These are phyloP conservation scores for Maccullochella peelii DNA, from an alignment of 2,113 vertebrate genomes.

Conservation along the genomic window DNA sequence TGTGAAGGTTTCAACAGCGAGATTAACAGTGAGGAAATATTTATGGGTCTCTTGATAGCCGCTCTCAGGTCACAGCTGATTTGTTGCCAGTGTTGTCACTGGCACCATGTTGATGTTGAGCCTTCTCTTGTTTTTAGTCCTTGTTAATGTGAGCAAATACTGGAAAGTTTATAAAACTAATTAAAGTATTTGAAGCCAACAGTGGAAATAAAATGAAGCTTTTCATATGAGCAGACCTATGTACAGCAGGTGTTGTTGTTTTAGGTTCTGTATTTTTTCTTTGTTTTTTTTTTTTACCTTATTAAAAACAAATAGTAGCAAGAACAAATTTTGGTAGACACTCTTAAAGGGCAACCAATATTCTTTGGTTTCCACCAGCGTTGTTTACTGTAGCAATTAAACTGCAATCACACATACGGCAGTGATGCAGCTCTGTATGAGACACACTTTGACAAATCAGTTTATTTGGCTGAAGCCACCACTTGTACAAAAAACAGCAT, in stretches of 20 bases:
- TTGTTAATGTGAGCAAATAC: slow-evolving; percentile 28
- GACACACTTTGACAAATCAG: not conserved
- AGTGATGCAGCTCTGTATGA: slow-evolving; percentile 3
- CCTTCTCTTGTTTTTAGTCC: not conserved
- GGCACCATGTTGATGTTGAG: slow-evolving; percentile 16
- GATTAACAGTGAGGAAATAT: slow-evolving; percentile 66
- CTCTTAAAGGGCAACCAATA: not conserved
- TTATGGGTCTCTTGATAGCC: slow-evolving; percentile 35
- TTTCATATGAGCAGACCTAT: not conserved
- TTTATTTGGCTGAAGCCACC: not conserved
- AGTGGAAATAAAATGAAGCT: not conserved
- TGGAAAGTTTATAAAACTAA: slow-evolving; percentile 21
- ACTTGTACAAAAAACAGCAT: not conserved
- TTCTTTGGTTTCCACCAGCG: not conserved
- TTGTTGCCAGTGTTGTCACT: slow-evolving; percentile 43
- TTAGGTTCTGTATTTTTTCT: not conserved
- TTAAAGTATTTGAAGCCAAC: not conserved
- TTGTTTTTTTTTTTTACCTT: not conserved
- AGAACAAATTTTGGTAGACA: not conserved
- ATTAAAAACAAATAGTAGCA: slow-evolving; percentile 4
- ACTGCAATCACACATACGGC: not conserved
- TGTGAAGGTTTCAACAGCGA: slow-evolving; percentile 52
- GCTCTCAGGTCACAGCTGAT: slow-evolving; percentile 57
- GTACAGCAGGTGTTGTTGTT: not conserved
- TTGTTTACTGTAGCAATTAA: slow-evolving; percentile 15